Conservation (phyloP, 1,140 invertebrate genomes). For the Hylaeus anthracinus region DNA sequence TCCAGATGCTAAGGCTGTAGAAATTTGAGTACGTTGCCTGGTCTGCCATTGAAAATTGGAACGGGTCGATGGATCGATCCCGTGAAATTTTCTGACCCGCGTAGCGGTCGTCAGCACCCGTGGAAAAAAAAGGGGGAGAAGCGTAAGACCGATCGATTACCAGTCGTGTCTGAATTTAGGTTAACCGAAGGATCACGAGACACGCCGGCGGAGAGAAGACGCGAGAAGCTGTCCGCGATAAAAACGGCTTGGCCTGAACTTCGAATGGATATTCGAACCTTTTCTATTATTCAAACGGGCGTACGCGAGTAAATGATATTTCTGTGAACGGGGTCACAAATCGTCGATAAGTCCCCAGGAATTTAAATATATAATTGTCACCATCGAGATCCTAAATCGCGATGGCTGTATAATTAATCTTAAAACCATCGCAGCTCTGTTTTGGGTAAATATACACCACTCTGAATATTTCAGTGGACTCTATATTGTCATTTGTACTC, state of each 20-base stretch:
- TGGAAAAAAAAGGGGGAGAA: not conserved
- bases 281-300: conserved; percentile 42
- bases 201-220: conserved; percentile 31
- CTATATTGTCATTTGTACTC: too few species aligned
- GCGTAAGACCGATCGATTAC: conserved; percentile 61
- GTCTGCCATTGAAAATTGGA: conserved; percentile 45
- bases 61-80: conserved; percentile 46
- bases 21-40: too few species aligned
- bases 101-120: not conserved
- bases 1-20: too few species aligned
- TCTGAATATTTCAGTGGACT: too few species aligned
- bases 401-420: too few species aligned
- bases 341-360: conserved; percentile 19
- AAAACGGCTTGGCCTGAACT: conserved; percentile 24
- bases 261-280: conserved; percentile 14
- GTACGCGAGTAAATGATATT: conserved; percentile 31
- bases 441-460: too few species aligned
- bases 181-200: conserved; percentile 62
- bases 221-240: conserved; percentile 41
- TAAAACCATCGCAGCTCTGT: too few species aligned
- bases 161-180: conserved; percentile 61
- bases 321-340: conserved; percentile 41
- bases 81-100: conserved; percentile 6
- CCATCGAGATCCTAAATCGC: too few species aligned
- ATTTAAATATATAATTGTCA: conserved; percentile 7